phyloP scores from a whole-genome alignment of 2,113 vertebrate genomes.

The Phodopus roborovskii region DNA sequence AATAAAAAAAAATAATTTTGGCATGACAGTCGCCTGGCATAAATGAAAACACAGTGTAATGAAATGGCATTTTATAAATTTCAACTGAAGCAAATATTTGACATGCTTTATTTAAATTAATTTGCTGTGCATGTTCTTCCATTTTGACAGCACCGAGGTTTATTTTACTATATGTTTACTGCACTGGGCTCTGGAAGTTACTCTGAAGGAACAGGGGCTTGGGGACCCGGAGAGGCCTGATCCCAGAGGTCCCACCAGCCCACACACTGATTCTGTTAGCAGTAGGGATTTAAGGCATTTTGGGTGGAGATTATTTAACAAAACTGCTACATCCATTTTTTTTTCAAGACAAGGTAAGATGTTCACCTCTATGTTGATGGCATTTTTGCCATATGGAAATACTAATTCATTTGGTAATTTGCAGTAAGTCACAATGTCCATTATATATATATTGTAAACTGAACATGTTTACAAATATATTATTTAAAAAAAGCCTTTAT shows the following conservation, averaged over 20 bases:
- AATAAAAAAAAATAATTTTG: conserved; percentile 55
- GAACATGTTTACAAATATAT: background rate
- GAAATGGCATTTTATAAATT: conserved; percentile 68
- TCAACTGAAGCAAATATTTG: conserved; percentile 71
- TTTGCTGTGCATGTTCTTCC: conserved; percentile 16
- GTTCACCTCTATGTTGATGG: background rate
- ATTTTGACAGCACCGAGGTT: background rate
- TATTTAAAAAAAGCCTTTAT: background rate
- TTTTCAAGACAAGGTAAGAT: background rate
- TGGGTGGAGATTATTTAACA: conserved; percentile 31
- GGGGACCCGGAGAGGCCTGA: background rate
- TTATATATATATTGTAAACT: background rate
- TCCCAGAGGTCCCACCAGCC: background rate
- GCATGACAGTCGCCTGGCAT: conserved; percentile 49
- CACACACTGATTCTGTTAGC: background rate
- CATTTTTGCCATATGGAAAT: background rate
- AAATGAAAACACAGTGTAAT: conserved; percentile 72
- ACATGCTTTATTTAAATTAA: conserved; percentile 74
- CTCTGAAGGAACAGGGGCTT: background rate
- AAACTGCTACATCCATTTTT: background rate
- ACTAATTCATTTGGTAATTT: background rate
- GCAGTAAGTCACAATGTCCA: background rate
- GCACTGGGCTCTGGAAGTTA: background rate
- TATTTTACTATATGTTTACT: background rate
- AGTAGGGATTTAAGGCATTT: background rate